Evolutionary conservation across 2,888 invertebrate genomes (phyloP).

Genomic region (Hecatera dysodea): DNA sequence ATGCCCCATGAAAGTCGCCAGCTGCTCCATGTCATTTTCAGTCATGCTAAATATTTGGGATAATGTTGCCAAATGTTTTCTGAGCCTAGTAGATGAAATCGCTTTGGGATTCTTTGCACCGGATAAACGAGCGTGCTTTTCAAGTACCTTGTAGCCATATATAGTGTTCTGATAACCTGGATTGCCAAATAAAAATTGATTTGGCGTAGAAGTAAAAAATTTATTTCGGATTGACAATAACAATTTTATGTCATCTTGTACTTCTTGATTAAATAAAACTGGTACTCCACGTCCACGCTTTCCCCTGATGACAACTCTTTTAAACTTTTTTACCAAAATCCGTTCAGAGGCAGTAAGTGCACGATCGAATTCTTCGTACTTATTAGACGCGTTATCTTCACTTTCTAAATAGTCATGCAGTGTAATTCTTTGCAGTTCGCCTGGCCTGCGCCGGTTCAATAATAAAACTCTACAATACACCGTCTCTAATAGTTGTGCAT

Average conservation of each 20-base stretch:
- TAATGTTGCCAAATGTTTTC: conserved; percentile 70
- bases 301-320: conserved; percentile 66
- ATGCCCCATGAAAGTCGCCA: conserved; percentile 67
- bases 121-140: conserved; percentile 60
- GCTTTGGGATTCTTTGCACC: conserved; percentile 69
- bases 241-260: conserved; percentile 58
- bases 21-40: conserved; percentile 69
- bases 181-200: conserved; percentile 43
- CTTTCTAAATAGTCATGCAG: conserved; percentile 17
- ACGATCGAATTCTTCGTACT: conserved; percentile 55
- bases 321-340: conserved; percentile 65
- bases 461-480: too few relatives aligned
- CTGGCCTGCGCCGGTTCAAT: conserved; percentile 1
- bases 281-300: conserved; percentile 67
- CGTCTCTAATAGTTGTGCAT: too few relatives aligned
- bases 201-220: conserved; percentile 40
- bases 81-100: conserved; percentile 66
- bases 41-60: conserved; percentile 68
- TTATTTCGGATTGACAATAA: conserved; percentile 44
- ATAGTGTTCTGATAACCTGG: conserved; percentile 46
- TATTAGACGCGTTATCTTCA: too few relatives aligned
- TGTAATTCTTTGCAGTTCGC: conserved; percentile 9
- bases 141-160: conserved; percentile 68
- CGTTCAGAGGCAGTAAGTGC: conserved; percentile 58
- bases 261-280: conserved; percentile 66